Evolutionary conservation across 1,140 invertebrate genomes (phyloP), one percentile per base, ranked within the genome.

Genomic region (Drosophila bocqueti): DNA sequence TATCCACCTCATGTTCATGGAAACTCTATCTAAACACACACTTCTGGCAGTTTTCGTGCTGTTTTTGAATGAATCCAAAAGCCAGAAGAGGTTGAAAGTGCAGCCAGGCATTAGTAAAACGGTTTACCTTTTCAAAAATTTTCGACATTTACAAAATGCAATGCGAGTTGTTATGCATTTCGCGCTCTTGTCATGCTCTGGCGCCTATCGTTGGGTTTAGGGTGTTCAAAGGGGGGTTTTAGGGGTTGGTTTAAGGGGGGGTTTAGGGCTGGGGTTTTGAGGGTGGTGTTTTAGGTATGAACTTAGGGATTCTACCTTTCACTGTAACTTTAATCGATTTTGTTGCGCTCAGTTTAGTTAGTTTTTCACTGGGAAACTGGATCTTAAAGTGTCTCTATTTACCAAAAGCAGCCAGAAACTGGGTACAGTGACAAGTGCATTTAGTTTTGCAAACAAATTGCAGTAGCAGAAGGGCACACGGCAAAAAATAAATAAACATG

Each of bases 111-210:
- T 26, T 24, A 54, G 42, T 79, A 75, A 83, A 66, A 62, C 45
- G 68, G 61, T 83, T 83, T 67, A 61, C 69, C 40, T 69, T 79
- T 76, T 68, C 46, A 57, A 67, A 52, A 46, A 58, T 62, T 69
- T 83, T 79, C 66, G 46, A 54, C 76, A 47, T 66, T 77, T 58
- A 26, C 49, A 40, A 74, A 58, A 76, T 64, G 75, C 66, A 7
- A 47, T 43, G 60, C 54, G 49, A 81, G 81, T 71, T 76, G 61
- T 59, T 75, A 54, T 72, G 77, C 69, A 66, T 73, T 81, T 76
- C 29, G 57, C 65, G 61, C 61, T 58, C 54, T 66, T 81, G 57
- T 77, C 74, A 83, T 79, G 81, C 66, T 38, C 65, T 71, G 71
- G 21, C 52, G 81, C 80, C 46, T 36, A 21, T 13, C 38, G 47